Base-by-base conservation (phyloP, 1,140 invertebrate species). In the Bombus waltoni region DNA sequence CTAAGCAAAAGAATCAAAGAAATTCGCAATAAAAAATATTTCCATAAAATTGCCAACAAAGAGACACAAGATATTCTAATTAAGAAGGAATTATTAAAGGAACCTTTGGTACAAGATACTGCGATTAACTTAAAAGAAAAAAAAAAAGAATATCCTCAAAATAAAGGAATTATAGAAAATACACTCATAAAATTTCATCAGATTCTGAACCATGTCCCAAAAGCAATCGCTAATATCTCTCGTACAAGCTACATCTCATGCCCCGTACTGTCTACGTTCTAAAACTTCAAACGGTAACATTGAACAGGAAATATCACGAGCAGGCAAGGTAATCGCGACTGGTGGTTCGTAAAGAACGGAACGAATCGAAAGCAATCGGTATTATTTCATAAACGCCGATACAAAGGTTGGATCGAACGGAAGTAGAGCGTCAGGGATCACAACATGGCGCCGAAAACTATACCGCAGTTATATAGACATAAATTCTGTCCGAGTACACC, bases 401-500 rank as follows among this genome's bases (percentile, higher is more conserved):
- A 84, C 25, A 35, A 13, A 40, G 3, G 4, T 57, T 32, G 42
- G 53, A 72, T 80, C 53, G 76, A 65, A 73, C 53, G 83, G 83
- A 85, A 80, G 77, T 53, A 65, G 53, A 32, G 32, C 66, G 76
- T 80, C 76, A 62, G 32, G 57, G 66, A 80, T 80, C 83, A 68
- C 83, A 85, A 85, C 78, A 75, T 85, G 79, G 80, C 47, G 81
- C 70, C 74, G 71, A 65, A 86, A 85, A 83, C 62, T 89, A 83
- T 87, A 87, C 78, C 28, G 59, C 76, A 32, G 80, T 89, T 87
- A 89, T 89, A 89, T 83, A 83, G 85, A 80, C 66, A 86, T 89
- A 89, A 89, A 89, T 89, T 80, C 76, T 66, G 68, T 28, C 47
- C 15, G 32, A n/a, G 78, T 70, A 40, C 32, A 25, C 68, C 76